Evolutionary conservation across 2,888 invertebrate species (phyloP).

Genomic region (Limulus polyphemus): DNA sequence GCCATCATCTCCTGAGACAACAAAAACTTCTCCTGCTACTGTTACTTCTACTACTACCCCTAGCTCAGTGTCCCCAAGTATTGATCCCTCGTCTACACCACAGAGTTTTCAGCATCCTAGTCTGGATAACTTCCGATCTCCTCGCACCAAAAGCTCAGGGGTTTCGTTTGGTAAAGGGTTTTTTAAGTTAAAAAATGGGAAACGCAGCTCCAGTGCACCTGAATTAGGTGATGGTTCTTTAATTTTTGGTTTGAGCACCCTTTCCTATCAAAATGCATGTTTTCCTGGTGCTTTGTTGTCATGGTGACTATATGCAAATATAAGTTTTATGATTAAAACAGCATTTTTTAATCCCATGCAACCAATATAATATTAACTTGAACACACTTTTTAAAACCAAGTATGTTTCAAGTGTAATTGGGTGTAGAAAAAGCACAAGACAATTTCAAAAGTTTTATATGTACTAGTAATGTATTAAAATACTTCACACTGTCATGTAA

Average conservation of each 20-base stretch:
- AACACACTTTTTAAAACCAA: too few species aligned
- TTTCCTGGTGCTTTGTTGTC: not conserved
- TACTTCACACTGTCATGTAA: too few species aligned
- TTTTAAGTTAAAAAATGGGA: constrained; percentile 41
- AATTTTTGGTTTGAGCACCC: too few species aligned
- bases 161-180: constrained; percentile 60
- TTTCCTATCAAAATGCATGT: not conserved
- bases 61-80: constrained; percentile 1
- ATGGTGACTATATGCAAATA: too few species aligned
- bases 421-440: too few species aligned
- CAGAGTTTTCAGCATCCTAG: constrained; percentile 14
- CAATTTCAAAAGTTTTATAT: too few species aligned
- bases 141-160: constrained; percentile 34
- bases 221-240: constrained; percentile 59
- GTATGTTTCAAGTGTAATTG: too few species aligned
- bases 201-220: constrained; percentile 73
- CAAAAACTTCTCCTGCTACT: constrained; percentile 9
- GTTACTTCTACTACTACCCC: constrained; percentile 7
- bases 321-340: too few species aligned
- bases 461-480: too few species aligned
- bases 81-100: not conserved
- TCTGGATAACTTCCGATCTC: constrained; percentile 14
- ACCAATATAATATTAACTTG: too few species aligned
- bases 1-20: not conserved
- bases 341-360: too few species aligned